A percentile compares a stretch with the other conserved stretches of the same genome.
These are phyloP conservation scores for Microctonus aethiopoides DNA, from an alignment of 2,888 invertebrate species.

Conservation along the genomic window DNA sequence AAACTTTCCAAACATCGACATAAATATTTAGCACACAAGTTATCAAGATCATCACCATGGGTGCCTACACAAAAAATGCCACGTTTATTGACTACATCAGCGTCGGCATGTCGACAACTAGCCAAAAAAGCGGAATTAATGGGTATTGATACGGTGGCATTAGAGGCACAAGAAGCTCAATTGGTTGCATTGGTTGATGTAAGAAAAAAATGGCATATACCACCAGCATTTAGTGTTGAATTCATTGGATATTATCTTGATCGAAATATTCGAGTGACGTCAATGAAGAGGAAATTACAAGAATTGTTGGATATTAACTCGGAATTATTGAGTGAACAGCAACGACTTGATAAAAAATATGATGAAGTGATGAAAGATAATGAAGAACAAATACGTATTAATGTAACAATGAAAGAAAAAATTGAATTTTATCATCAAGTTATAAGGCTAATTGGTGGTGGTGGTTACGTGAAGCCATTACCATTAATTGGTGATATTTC, in stretches of 20 bases:
- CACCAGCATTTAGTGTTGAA: conserved; percentile 93
- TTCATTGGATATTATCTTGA: conserved; percentile 95
- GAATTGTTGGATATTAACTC: conserved; percentile 81
- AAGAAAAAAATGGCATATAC: conserved; percentile 93
- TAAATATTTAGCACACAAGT: conserved; percentile 83
- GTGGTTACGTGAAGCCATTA: conserved; percentile 60
- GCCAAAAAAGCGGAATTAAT: conserved; percentile 88
- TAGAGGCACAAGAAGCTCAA: conserved; percentile 87
- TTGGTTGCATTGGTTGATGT: conserved; percentile 85
- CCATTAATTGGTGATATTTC: conserved; percentile 57
- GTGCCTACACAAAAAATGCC: conserved; percentile 96
- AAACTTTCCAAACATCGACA: conserved; percentile 86
- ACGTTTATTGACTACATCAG: conserved; percentile 87
- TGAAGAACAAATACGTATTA: conserved; percentile 74
- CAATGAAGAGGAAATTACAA: conserved; percentile 81
- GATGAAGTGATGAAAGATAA: conserved; percentile 80
- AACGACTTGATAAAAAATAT: conserved; percentile 79
- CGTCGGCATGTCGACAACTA: conserved; percentile 86
- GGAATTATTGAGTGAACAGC: conserved; percentile 81
- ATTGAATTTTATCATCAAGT: conserved; percentile 63
- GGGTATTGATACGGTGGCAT: conserved; percentile 85
- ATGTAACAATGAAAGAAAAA: conserved; percentile 72
- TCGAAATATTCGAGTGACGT: conserved; percentile 83
- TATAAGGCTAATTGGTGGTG: conserved; percentile 51
- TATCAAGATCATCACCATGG: conserved; percentile 84